Evolutionary conservation across 2,888 invertebrate species (phyloP), one percentile per base, ranked within the genome.

Genomic region (Brachylomia viminalis): DNA sequence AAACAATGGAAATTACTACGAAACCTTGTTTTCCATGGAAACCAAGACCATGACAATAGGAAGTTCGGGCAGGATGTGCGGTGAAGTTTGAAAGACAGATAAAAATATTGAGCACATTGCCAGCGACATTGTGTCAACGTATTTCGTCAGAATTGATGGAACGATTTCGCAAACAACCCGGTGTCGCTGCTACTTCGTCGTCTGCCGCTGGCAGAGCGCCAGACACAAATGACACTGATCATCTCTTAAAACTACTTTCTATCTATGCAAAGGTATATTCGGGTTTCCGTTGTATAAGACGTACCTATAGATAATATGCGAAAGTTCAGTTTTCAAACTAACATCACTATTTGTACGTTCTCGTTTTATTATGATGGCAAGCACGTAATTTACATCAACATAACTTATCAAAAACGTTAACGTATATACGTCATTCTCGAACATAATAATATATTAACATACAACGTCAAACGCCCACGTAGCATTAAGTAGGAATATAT

Each of bases 111-210:
- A 86, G 86, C 77, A 75, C 84, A 86, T 86, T 86, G 86, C 72
- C 85, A 84, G 84, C 75, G 85, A 82, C 86, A 85, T 83, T 87
- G 82, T 88, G 87, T 89, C 86, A 87, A 90, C 85, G 84, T 86
- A 88, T 89, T 90, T 88, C 91, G 89, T 87, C 86, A 80, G 84
- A 88, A 88, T 90, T 92, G 92, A 93, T 90, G 90, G 89, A 92
- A 87, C 88, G 88, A 88, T 92, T 90, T 90, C 87, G 89, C 88
- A 90, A 92, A 89, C 89, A 88, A 85, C 86, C 83, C 85, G 74
- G 83, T 85, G 84, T 82, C 80, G 77, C 65, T 72, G 76, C 81
- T 85, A 82, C 84, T 78, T 86, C 83, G 78, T 85, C 86, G 81
- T 80, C 80, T 82, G 80, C 47, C 61, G 82, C 87, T 94, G 94